Evolutionary conservation across 1,140 invertebrate species (phyloP).

Genomic region (Probaryconus sp.): DNA sequence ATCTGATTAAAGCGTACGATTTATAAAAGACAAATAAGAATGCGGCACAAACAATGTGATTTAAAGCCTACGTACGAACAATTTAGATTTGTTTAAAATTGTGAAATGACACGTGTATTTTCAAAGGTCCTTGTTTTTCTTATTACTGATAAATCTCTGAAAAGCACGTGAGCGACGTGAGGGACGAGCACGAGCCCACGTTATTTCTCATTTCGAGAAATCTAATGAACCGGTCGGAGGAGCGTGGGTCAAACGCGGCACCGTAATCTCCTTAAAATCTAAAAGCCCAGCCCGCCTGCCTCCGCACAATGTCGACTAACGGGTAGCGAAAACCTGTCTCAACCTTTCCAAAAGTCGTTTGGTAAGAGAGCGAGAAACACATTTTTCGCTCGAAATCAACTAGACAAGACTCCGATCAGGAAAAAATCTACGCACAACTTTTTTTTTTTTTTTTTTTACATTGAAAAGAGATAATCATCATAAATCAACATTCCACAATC

Average conservation of each 20-base stretch:
- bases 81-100: slow-evolving; percentile 52
- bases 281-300: slow-evolving; percentile 63
- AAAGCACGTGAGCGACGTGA: slow-evolving; percentile 26
- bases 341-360: slow-evolving; percentile 70
- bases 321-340: slow-evolving; percentile 71
- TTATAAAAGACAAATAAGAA: no score
- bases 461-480: slow-evolving; percentile 22
- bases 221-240: slow-evolving; percentile 72
- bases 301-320: slow-evolving; percentile 62
- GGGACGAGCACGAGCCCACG: slow-evolving; percentile 46
- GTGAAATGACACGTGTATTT: slow-evolving; percentile 55
- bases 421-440: slow-evolving; percentile 18
- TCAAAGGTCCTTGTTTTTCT: slow-evolving; percentile 35
- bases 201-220: slow-evolving; percentile 67
- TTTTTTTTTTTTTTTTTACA: slow-evolving; percentile 1
- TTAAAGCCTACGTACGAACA: no score
- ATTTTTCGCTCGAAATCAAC: slow-evolving; percentile 59
- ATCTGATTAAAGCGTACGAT: no score
- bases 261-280: slow-evolving; percentile 73
- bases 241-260: slow-evolving; percentile 66
- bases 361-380: slow-evolving; percentile 47
- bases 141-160: slow-evolving; percentile 50
- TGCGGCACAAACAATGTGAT: no score
- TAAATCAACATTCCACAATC: slow-evolving; percentile 24
- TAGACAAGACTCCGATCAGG: slow-evolving; percentile 19